Base-by-base conservation (phyloP, 2,113 vertebrate species). In the Periophthalmodon schlosseri region DNA sequence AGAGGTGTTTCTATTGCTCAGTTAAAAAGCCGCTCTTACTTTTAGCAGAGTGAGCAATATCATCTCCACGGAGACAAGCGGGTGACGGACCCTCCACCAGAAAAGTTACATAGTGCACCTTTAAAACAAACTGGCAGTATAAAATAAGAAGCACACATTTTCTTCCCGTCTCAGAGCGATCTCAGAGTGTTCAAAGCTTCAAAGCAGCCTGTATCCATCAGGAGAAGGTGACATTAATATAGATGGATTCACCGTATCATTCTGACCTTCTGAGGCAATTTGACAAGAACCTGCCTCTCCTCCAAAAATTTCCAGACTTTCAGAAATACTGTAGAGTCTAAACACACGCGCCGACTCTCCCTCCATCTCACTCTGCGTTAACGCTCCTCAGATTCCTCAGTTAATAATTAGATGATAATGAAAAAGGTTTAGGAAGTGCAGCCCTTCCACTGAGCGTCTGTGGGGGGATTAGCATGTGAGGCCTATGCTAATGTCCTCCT, bases 401-500 rank as follows among this genome's bases (percentile, higher is more conserved):
- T 91, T 89, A 92, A 93, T 92, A 91, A 93, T 92, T 92, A 91
- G 87, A 92, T 91, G 83, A 92, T 88, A 88, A 91, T 91, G 88
- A 87, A 91, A 90, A 89, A 85, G 84, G 76, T 89, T 89, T 86
- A 86, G 83, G 83, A 84, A 63, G 50, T 86, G 85, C 84, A 72
- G 56, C 64, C 84, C 78, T 88, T 92, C 90, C 87, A 87, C 83
- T 90, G 79, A 69, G 77, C 18, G 77, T 90, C 80, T 71, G 76
- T 16, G 78, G 86, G 68, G 87, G 87, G 89, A 93, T 92, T 92
- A 91, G 82, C 89, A 93, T 87, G 66, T 86, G 83, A 91, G 89
- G 82, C 86, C 86, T 89, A 90, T 87, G 88, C 76, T 87, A 91
- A 93, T 91, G 85, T 73, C 77, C 23, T 72, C 78, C 69, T 75